A percentile compares a stretch with the other conserved stretches of the same genome.
Evolutionary conservation across 2,888 invertebrate species (phyloP).

Genomic region (Chelonus formosanus): DNA sequence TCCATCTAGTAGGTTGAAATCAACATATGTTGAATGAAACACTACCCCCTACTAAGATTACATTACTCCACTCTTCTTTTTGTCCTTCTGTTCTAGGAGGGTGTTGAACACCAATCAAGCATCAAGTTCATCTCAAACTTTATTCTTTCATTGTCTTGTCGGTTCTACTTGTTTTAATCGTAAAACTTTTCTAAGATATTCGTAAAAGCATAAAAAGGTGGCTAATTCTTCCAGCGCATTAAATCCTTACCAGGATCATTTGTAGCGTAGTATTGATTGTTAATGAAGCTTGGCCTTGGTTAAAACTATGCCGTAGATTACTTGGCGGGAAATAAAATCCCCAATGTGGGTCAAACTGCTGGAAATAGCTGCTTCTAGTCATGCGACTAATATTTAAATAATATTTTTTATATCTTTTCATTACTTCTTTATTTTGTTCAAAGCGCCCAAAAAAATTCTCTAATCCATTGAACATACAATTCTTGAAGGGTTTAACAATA

Average conservation of each 20-base stretch:
- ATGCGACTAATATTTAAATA: constrained; percentile 16
- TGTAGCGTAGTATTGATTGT: constrained; percentile 13
- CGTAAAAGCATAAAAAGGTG: too few species aligned
- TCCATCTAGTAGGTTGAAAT: not conserved
- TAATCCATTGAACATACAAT: not conserved
- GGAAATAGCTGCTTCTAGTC: constrained; percentile 49
- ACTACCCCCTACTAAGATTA: constrained; percentile 10
- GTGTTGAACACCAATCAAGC: too few species aligned
- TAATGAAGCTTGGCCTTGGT: constrained; percentile 10
- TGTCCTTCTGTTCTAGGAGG: not conserved
- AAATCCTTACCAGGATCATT: not conserved
- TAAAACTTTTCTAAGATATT: too few species aligned
- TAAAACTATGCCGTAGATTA: not conserved
- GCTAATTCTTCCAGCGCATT: constrained; percentile 1
- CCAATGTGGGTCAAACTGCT: constrained; percentile 56
- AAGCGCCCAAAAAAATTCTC: too few species aligned
- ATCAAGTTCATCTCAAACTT: too few species aligned
- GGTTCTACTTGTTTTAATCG: too few species aligned
- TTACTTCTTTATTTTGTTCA: constrained; percentile 1
- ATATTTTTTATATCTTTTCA: not conserved
- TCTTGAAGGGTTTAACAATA: not conserved
- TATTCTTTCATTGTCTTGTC: too few species aligned
- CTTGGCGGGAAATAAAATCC: constrained; percentile 50
- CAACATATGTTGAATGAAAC: constrained; percentile 2
- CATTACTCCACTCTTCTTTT: not conserved